Percentiles rank a stretch among this genome's conserved stretches.
These are phyloP conservation scores for Bilobella aurantiaca DNA, from an alignment of 1,140 invertebrate species.

Conservation along the genomic window DNA sequence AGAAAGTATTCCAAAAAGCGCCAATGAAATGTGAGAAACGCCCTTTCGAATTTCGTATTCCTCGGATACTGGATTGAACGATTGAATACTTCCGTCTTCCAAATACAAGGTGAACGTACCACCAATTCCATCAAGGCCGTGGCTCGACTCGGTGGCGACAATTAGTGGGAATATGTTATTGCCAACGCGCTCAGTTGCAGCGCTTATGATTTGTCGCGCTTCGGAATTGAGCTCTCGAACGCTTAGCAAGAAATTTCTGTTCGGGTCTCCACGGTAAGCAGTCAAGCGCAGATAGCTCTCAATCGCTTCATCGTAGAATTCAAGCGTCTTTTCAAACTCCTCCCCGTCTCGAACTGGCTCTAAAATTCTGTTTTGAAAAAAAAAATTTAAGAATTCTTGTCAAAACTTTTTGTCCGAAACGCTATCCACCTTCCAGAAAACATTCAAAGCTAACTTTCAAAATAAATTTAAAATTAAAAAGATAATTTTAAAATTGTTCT, in stretches of 20 bases:
- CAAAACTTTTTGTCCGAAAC: too few relatives aligned
- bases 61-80: conserved; percentile 2
- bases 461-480: too few relatives aligned
- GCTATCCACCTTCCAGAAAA: too few relatives aligned
- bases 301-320: too few relatives aligned
- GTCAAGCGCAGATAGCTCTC: background rate
- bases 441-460: too few relatives aligned
- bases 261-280: conserved; percentile 11
- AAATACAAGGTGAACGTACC: conserved; percentile 15
- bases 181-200: conserved; percentile 5
- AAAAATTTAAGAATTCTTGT: too few relatives aligned
- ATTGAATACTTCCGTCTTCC: conserved; percentile 9
- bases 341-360: too few relatives aligned
- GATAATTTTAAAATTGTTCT: too few relatives aligned
- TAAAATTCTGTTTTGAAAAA: too few relatives aligned
- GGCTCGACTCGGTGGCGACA: conserved; percentile 17
- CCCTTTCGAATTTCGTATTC: conserved; percentile 17
- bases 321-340: too few relatives aligned
- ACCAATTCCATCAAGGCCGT: conserved; percentile 13
- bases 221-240: conserved; percentile 10
- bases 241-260: conserved; percentile 3
- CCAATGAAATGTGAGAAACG: conserved; percentile 11
- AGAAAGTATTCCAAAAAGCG: conserved; percentile 13
- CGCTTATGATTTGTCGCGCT: background rate
- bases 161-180: conserved; percentile 22